Percentiles rank a stretch among this genome's conserved stretches.
phyloP scores from a whole-genome alignment of 2,113 vertebrate species.

The Origma solitaria region DNA sequence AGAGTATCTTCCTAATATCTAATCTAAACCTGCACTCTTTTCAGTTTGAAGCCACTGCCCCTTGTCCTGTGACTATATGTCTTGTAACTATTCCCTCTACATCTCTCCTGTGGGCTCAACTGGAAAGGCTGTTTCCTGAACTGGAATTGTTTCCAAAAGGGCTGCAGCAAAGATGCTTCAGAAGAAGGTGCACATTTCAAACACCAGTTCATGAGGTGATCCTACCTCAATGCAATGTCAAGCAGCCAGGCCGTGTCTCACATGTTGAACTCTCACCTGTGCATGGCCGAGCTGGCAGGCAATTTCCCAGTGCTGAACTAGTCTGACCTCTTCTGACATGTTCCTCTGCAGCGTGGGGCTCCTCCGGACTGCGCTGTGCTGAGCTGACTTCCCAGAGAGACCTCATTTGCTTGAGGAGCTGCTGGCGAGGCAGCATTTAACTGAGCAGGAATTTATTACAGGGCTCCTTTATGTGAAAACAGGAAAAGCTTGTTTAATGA shows the following conservation, averaged over 20 bases:
- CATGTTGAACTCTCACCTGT: not conserved
- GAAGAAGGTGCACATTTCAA: not conserved
- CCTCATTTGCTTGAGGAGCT: conserved; percentile 21
- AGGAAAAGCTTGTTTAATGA: conserved; percentile 48
- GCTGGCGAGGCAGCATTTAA: conserved; percentile 14
- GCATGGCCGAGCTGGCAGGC: accelerated
- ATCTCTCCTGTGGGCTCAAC: not conserved
- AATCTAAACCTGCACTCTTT: not conserved
- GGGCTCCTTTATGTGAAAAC: conserved; percentile 13
- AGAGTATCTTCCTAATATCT: not conserved
- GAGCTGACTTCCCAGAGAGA: not conserved
- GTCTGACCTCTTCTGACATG: not conserved
- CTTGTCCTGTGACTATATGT: not conserved
- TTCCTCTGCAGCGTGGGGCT: not conserved
- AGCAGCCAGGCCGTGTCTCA: accelerated
- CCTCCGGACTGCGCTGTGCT: not conserved
- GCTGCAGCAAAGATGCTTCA: not conserved
- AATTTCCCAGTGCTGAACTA: not conserved
- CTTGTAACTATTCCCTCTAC: not conserved
- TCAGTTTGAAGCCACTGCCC: not conserved
- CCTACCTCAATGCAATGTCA: not conserved
- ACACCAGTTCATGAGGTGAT: not conserved
- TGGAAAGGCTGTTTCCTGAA: not conserved
- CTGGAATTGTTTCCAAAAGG: not conserved
- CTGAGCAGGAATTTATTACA: not conserved